Evolutionary conservation across 2,113 vertebrate genomes (phyloP), one percentile per base, ranked within the genome.

Genomic region (Bucco capensis): DNA sequence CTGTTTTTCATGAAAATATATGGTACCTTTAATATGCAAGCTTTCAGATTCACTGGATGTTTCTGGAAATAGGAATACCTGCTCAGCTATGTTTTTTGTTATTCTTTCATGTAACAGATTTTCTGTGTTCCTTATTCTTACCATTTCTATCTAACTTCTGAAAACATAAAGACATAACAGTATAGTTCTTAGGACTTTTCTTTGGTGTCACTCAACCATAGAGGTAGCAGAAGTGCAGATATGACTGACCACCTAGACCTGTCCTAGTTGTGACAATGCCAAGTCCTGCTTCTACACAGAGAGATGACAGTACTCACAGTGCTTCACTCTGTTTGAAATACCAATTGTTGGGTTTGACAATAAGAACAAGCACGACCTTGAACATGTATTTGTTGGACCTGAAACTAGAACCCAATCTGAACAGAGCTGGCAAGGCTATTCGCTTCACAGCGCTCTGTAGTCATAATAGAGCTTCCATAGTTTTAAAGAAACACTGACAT

Each of bases 251-350:
- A 54, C 42, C 38, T 42, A 42, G 11, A 28, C 24, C 50, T 56
- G 54, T 56, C 64, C 50, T 11, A 37, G 28, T 64, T 4, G 0
- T 24, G 64, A 40, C 22, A 86, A 27, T 0, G 0, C 33, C 19
- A 42, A 42, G 33, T 69, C 38, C 70, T 71, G 1, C 15, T 47
- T 40, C 38, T 69, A 12, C 23, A 14, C 3, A 67, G 42, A 50
- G 35, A 65, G 38, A 50, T 3, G 3, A 35, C 42, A 40, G 37
- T 12, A 53, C 38, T n/a, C 31, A 50, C 42, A 46, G 30, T 47
- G 30, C 47, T 71, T 83, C 23, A 12, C 35, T 67, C 51, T 14
- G 5, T 33, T 31, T 2, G 8, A 73, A 83, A 71, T 51, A 33
- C 22, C 33, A 31, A 0, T 31, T 37, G 3, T 19, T 66, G 19